phyloP scores from a whole-genome alignment of 2,888 invertebrate genomes.

The Mantis religiosa region DNA sequence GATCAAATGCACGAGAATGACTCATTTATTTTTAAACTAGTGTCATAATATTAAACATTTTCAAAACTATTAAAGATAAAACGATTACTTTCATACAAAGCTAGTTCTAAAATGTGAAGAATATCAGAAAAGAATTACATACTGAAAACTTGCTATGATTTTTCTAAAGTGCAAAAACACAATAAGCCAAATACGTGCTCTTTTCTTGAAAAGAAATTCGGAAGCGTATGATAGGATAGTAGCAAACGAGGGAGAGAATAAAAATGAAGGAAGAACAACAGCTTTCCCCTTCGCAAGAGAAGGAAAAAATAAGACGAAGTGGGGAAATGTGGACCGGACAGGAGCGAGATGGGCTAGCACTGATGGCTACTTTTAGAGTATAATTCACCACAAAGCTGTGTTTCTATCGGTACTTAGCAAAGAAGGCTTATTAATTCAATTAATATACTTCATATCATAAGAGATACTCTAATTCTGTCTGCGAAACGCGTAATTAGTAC shows the following conservation, averaged over 20 bases:
- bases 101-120: too few species aligned
- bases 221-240: not conserved
- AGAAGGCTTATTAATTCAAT: not conserved
- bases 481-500: too few species aligned
- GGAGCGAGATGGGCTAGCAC: not conserved
- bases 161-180: too few species aligned
- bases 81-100: too few species aligned
- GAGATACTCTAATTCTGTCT: too few species aligned
- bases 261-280: not conserved
- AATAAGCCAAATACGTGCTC: too few species aligned
- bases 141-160: too few species aligned
- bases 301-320: constrained; percentile 17
- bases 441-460: not conserved
- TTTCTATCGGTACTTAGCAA: not conserved
- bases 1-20: too few species aligned
- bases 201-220: not conserved
- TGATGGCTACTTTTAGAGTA: not conserved
- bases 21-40: too few species aligned
- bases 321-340: constrained; percentile 4
- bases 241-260: not conserved
- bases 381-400: not conserved
- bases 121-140: too few species aligned
- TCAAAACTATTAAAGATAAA: too few species aligned
- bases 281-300: not conserved
- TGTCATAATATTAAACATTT: too few species aligned